phyloP scores from a whole-genome alignment of 2,797 vertebrate genomes.

The Lagorchestes hirsutus region DNA sequence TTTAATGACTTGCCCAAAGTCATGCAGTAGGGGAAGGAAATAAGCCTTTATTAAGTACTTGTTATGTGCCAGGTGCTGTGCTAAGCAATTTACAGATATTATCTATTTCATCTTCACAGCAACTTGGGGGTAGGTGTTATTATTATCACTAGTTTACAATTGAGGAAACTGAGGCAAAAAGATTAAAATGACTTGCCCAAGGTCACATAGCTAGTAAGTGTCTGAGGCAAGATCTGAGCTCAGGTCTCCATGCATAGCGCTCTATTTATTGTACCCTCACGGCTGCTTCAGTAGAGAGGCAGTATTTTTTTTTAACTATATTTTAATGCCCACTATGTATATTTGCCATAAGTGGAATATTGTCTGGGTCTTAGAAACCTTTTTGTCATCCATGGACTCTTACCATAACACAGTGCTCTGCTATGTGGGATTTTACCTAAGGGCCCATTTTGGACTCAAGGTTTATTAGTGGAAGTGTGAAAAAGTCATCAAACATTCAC shows the following conservation, averaged over 20 bases:
- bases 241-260: neutral
- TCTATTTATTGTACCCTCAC: neutral
- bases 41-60: neutral
- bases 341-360: conserved; percentile 34
- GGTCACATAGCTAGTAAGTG: neutral
- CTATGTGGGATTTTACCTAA: neutral
- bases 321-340: neutral
- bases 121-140: neutral
- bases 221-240: neutral
- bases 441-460: neutral
- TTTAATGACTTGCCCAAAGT: neutral
- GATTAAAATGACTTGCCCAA: neutral
- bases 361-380: conserved; percentile 38
- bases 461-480: neutral
- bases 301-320: neutral
- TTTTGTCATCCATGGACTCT: conserved; percentile 42
- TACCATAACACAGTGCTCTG: neutral
- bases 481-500: neutral
- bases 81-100: neutral
- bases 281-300: neutral
- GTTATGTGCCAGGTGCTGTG: neutral
- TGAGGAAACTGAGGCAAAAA: neutral
- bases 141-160: neutral
- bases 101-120: neutral
- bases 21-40: neutral